Evolutionary conservation across 1,140 invertebrate species (phyloP), one percentile per base, ranked within the genome.

Genomic region (Eulimnadia texana): DNA sequence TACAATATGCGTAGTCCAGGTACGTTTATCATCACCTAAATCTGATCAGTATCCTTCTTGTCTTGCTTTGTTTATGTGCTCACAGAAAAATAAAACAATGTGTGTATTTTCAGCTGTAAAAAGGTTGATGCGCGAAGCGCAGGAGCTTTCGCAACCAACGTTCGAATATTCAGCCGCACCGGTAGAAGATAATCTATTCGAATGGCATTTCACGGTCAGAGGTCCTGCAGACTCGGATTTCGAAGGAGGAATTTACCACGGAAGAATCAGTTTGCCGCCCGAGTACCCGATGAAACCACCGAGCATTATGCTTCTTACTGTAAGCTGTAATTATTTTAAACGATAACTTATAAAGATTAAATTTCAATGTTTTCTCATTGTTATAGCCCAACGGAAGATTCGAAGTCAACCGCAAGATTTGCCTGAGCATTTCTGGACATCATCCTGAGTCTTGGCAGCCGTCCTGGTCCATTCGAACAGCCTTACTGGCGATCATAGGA

Each of bases 251-350:
- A 77, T 93, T 63, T 95, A 94, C 72, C 92, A 95, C 75, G 92
- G 88, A 24, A 78, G 93, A 66, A 96, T 98, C 71, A 75, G 94
- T 57, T 76, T 98, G 58, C 82, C 81, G 0, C 58, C 67, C 1
- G 92, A 98, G 67, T 98, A 98, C 75, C 94, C 94, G 2, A 95
- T 97, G 93, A 94, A 96, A 77, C 94, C 94, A 59, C 94, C 93
- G 3, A 91, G 90, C 72, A 93, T 98, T 65, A 93, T 97, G 67
- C 72, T 97, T 60, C 72, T 97, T 20, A 97, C 93, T 20, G 88
- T 91, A 77, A 78, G 75, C 70, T 58, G 47, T 50, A 47, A 23
- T 60, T 16, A 42, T 25, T 57, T 58, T 25, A 19, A 29, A 56
- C 27, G 16, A 28, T 10, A 63, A 13, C 52, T n/a, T 28, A 27